phyloP scores from a whole-genome alignment of 2,113 vertebrate genomes.

The Maccullochella peelii region DNA sequence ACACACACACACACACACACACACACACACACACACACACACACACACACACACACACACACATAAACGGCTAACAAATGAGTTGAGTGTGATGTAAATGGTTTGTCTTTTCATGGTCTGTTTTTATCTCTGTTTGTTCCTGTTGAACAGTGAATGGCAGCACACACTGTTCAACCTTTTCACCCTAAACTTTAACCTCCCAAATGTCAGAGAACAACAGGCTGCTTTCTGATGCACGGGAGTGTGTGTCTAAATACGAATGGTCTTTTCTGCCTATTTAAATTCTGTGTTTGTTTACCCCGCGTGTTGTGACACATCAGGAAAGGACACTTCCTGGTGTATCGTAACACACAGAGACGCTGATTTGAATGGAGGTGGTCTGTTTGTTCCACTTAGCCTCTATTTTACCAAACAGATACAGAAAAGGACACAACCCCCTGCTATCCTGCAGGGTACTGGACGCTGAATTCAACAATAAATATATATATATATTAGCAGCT shows the following conservation, averaged over 20 bases:
- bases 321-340: neutral
- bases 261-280: neutral
- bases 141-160: constrained; percentile 28
- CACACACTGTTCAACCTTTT: constrained; percentile 29
- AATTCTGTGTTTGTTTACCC: constrained; percentile 14
- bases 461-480: neutral
- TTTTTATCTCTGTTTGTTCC: constrained; percentile 61
- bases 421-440: constrained; percentile 7
- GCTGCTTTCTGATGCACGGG: neutral
- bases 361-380: constrained; percentile 25
- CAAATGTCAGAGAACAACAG: neutral
- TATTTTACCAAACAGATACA: constrained; percentile 4
- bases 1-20: constrained; percentile 25
- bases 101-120: constrained; percentile 24
- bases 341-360: neutral
- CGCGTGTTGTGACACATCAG: neutral
- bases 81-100: constrained; percentile 74
- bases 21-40: constrained; percentile 45
- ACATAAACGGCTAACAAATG: constrained; percentile 58
- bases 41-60: constrained; percentile 33
- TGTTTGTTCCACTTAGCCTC: constrained; percentile 24
- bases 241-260: constrained; percentile 6
- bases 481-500: neutral
- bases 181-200: constrained; percentile 38
- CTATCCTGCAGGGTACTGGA: neutral